Conservation (phyloP, 2,797 vertebrate genomes). For the Spinus olivaceus region DNA sequence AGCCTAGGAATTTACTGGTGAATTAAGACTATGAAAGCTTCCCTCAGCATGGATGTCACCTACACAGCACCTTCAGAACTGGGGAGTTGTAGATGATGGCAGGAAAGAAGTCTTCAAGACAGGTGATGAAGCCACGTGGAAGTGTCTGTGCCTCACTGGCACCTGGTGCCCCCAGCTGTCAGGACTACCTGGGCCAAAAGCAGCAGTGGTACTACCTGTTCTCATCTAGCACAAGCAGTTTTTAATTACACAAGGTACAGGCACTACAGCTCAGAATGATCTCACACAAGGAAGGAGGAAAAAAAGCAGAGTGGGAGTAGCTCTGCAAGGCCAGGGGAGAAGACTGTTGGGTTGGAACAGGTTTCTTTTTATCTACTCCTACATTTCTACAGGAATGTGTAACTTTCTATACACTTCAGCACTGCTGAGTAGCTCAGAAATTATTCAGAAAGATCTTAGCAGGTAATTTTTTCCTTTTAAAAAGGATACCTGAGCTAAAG, state of each 20-base stretch:
- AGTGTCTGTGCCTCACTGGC: background rate
- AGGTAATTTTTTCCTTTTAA: background rate
- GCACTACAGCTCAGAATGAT: background rate
- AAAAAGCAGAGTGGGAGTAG: background rate
- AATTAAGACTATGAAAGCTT: background rate
- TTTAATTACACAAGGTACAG: background rate
- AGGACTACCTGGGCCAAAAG: background rate
- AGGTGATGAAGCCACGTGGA: background rate
- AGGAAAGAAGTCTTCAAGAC: background rate
- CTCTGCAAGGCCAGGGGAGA: background rate
- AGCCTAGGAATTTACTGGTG: background rate
- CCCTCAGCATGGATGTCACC: background rate
- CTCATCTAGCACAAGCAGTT: background rate
- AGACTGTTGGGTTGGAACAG: background rate
- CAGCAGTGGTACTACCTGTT: background rate
- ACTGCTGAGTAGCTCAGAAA: background rate
- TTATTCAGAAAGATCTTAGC: background rate
- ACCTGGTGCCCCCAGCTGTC: background rate
- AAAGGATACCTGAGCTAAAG: background rate
- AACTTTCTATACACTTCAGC: background rate
- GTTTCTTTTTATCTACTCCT: background rate
- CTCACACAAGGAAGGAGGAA: background rate
- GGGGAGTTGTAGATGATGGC: background rate
- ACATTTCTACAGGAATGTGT: background rate
- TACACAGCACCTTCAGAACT: accelerated